A percentile compares a stretch with the other conserved stretches of the same genome.
Evolutionary conservation across 2,888 invertebrate genomes (phyloP).

Genomic region (Oligia latruncula): DNA sequence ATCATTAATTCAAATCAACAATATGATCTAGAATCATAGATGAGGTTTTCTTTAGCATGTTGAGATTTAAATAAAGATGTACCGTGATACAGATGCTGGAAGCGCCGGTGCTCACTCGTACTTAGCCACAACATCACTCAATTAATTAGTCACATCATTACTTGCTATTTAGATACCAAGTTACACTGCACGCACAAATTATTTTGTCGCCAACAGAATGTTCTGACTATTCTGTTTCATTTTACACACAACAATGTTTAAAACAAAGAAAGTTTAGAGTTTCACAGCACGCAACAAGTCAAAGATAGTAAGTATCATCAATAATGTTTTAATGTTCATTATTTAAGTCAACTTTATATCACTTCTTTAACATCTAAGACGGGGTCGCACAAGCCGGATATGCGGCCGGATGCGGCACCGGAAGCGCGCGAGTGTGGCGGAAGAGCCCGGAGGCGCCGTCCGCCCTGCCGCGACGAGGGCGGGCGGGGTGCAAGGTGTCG

Average conservation of each 20-base stretch:
- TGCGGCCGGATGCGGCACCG: slow-evolving; percentile 85
- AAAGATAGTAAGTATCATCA: neutral
- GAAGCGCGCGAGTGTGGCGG: slow-evolving; percentile 81
- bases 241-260: neutral
- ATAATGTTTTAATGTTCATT: neutral
- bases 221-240: neutral
- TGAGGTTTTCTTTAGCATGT: neutral
- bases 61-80: neutral
- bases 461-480: slow-evolving; percentile 42
- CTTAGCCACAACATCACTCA: slow-evolving; percentile 84
- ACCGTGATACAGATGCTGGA: slow-evolving; percentile 85
- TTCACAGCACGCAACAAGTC: neutral
- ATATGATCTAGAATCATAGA: neutral
- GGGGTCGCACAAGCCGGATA: slow-evolving; percentile 71
- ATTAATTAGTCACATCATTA: slow-evolving; percentile 27
- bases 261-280: too few species aligned
- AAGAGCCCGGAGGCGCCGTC: slow-evolving; percentile 57
- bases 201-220: neutral
- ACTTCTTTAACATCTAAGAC: slow-evolving; percentile 9
- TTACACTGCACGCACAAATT: neutral
- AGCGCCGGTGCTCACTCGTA: slow-evolving; percentile 81
- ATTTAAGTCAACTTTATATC: neutral
- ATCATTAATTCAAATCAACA: neutral
- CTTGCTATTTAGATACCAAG: neutral
- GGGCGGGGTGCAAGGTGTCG: slow-evolving; percentile 52